Evolutionary conservation across 2,113 vertebrate species (phyloP), one percentile per base, ranked within the genome.

Genomic region (Mus pahari): DNA sequence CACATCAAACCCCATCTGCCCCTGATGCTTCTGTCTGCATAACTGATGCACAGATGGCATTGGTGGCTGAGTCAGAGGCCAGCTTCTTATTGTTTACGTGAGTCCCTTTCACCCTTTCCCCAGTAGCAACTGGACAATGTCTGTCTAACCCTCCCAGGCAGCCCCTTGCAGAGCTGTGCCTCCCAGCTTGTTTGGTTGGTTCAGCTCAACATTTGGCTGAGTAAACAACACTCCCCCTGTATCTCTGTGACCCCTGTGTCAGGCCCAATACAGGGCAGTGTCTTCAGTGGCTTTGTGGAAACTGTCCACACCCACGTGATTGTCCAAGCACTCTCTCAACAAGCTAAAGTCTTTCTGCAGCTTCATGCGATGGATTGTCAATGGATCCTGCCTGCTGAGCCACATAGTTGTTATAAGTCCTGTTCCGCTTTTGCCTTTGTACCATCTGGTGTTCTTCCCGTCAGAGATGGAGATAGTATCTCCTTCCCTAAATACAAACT

Each of bases 111-210:
- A 93, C 99, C 98, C 98, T 99, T 99, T 94, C 96, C 24, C 99
- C 95, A 99, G 98, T 96, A 99, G 98, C 98, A 99, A 98, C 98
- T 99, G 99, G 98, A 99, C 99, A 94, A 99, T 99, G 98, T 99
- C 62, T 64, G 62, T 99, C 96, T 99, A 99, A 93, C 99, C 99
- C 91, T 99, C 99, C 99, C 99, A 99, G 89, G 99, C 99, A 92
- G 99, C 99, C 96, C 99, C 99, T 60, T 99, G 99, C 97, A 99
- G 98, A 97, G 98, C 96, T 20, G 99, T 99, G 98, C 99, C 99
- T 94, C 99, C 99, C 82, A 99, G 98, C 98, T 99, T 99, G 98
- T 99, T 99, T 60, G 99, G 99, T 95, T 99, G 99, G 98, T 99
- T 99, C 97, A 99, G 97, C 98, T 99, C 99, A 97, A 99, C 97